Evolutionary conservation across 1,140 invertebrate genomes (phyloP), one percentile per base, ranked within the genome.

Genomic region (Rhizoglyphus robini): DNA sequence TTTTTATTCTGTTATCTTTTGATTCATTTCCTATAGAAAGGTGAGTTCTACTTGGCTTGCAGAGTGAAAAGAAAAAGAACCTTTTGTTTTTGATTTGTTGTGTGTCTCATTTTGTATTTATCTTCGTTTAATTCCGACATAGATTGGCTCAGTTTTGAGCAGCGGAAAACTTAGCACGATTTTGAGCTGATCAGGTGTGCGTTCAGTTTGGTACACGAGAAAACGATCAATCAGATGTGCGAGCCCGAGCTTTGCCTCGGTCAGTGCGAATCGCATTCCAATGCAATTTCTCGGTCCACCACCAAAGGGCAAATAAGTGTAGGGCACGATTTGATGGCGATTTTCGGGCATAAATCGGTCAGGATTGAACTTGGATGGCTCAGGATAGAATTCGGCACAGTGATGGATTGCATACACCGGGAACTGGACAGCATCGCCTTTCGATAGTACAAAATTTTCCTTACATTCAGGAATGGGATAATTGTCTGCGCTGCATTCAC

Each of bases 211-310:
- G 20, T 11, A 25, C 11, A 61, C 8, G 8, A 49, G 8, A 23
- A 61, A 61, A 8, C 34, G 25, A 27, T 46, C 25, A 11, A 61
- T 48, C 23, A 61, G 18, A n/a, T 48, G 5, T 5, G 64, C 64
- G n/a, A 65, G 29, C 59, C 36, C 64, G 18, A 63, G 11, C 27
- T 65, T 65, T 1, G 64, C 25, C 1, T 73, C 85, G 74, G 81
- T 90, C 68, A 89, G 87, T 1, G 84, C 80, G 67, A 83, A 84
- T 65, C 76, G 15, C 67, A 73, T 74, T 0, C 83, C 83, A 65
- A 86, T 82, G 70, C 84, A 88, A 71, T 86, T 87, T 67, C 86
- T 79, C 1, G 82, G 81, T 1, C 85, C 86, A 49, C 83, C 85
- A 70, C 84, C 85, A 73, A 88, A 88, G 8, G 85, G 85, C 25